phyloP scores from a whole-genome alignment of 2,113 vertebrate species.

The Protobothrops flavoviridis region DNA sequence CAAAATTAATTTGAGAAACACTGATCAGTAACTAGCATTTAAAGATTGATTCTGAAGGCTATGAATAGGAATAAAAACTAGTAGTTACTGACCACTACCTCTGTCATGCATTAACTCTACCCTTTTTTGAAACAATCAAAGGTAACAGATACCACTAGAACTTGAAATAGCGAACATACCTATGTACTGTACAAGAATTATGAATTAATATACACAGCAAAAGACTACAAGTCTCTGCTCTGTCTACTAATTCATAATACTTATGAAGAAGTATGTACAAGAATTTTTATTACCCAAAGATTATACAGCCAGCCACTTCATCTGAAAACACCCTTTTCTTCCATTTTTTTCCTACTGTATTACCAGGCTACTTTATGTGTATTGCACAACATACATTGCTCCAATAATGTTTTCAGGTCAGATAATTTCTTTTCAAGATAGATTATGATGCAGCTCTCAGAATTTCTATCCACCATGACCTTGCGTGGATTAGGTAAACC shows the following conservation, averaged over 20 bases:
- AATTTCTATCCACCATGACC: not conserved
- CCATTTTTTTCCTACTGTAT: not conserved
- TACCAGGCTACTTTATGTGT: conserved; percentile 43
- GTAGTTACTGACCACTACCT: not conserved
- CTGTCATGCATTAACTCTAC: not conserved
- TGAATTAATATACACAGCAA: not conserved
- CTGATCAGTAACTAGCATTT: not conserved
- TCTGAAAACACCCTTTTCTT: not conserved
- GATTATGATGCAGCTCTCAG: not conserved
- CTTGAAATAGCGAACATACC: not conserved
- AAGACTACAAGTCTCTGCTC: not conserved
- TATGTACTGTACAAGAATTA: not conserved
- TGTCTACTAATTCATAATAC: not conserved
- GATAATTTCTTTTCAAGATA: not conserved
- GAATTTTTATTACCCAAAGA: not conserved
- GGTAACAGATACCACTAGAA: not conserved
- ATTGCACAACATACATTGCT: not conserved
- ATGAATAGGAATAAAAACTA: not conserved
- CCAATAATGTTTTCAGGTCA: not conserved
- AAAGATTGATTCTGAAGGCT: not conserved
- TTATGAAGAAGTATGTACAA: not conserved
- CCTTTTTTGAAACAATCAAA: not conserved
- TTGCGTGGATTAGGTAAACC: conserved; percentile 31
- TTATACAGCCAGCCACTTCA: not conserved
- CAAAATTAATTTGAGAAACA: not conserved